Evolutionary conservation across 1,140 invertebrate species (phyloP).

Genomic region (Goniozus legneri): DNA sequence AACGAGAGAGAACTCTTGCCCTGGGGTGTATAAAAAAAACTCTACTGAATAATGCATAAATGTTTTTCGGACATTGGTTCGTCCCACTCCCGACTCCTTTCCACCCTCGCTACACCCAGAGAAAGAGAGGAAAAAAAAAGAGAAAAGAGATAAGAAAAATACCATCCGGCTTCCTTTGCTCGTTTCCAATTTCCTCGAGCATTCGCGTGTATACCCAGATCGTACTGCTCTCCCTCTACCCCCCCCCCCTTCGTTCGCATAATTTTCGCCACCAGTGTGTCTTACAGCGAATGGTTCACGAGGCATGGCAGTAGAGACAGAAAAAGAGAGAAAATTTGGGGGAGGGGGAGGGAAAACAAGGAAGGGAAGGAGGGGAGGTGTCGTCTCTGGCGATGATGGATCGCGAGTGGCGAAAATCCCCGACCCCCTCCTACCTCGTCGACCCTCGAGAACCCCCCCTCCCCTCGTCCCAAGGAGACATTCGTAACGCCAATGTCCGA

Average conservation of each 20-base stretch:
- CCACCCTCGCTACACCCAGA: no score
- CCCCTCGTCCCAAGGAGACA: conserved; percentile 4
- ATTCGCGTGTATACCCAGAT: conserved; percentile 5
- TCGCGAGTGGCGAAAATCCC: conserved; percentile 24
- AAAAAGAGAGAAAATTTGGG: no score
- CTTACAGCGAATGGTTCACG: conserved; percentile 45
- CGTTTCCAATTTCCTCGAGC: conserved; percentile 18
- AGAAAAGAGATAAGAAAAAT: no score
- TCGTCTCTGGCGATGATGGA: conserved; percentile 22
- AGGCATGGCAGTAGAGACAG: conserved; percentile 50
- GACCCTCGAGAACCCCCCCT: conserved; percentile 6
- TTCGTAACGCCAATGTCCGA: conserved; percentile 42
- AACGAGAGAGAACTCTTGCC: neutral
- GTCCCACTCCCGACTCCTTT: conserved; percentile 16
- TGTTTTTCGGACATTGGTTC: conserved; percentile 50
- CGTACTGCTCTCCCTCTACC: neutral
- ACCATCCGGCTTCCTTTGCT: conserved; percentile 10
- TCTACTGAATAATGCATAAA: conserved; percentile 47
- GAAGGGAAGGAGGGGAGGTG: conserved; percentile 22
- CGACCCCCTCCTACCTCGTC: conserved; percentile 8
- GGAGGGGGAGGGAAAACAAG: no score
- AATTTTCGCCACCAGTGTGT: no score
- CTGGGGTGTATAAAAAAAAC: conserved; percentile 11
- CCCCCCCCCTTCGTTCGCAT: no score
- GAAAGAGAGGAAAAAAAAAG: no score